These are phyloP conservation scores for Amblyjoppa fuscipennis DNA, from an alignment of 2,888 invertebrate species.

Conservation along the genomic window DNA sequence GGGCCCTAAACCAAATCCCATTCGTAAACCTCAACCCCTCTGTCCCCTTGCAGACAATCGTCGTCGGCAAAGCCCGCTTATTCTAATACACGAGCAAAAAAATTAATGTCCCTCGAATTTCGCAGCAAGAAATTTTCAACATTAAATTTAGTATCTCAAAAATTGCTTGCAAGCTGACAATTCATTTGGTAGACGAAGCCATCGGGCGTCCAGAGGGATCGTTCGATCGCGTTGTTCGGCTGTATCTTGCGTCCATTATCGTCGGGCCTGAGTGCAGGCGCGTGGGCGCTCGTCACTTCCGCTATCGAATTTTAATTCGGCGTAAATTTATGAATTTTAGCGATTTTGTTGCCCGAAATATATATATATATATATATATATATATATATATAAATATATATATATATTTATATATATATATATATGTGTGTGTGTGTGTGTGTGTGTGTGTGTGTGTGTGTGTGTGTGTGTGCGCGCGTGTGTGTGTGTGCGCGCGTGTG, in stretches of 20 bases:
- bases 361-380: no score
- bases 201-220: background rate
- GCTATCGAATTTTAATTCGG: background rate
- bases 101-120: background rate
- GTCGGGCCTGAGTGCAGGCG: background rate
- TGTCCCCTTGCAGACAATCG: background rate
- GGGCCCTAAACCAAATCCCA: conserved; percentile 24
- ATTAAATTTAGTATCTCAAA: background rate
- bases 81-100: conserved; percentile 25
- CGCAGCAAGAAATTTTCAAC: background rate
- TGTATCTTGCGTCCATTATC: background rate
- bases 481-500: no score
- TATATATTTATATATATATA: no score
- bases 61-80: background rate
- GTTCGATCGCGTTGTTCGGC: background rate
- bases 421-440: no score
- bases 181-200: background rate
- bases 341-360: background rate
- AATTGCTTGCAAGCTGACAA: background rate
- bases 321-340: background rate
- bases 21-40: background rate
- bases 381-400: no score
- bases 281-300: background rate
- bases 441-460: no score
- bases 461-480: no score